phyloP scores from a whole-genome alignment of 2,113 vertebrate genomes.

The Tachycineta bicolor region DNA sequence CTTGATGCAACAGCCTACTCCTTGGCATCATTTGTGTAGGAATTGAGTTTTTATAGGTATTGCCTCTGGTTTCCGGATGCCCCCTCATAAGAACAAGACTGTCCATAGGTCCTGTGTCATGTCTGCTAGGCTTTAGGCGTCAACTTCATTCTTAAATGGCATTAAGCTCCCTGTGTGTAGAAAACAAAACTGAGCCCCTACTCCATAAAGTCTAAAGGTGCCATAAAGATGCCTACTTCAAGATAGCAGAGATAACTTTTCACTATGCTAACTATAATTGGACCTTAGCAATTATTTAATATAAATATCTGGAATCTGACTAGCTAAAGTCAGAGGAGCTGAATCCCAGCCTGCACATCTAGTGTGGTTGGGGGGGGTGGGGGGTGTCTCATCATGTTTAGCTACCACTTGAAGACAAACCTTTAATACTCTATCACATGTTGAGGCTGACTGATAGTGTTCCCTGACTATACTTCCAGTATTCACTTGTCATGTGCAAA shows the following conservation, averaged over 20 bases:
- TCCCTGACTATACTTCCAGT: not conserved
- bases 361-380: rapidly evolving
- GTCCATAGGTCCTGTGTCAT: not conserved
- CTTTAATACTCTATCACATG: not conserved
- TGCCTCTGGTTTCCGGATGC: not conserved
- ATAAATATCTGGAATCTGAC: not conserved
- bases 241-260: not conserved
- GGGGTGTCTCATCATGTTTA: not conserved
- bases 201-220: not conserved
- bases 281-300: not conserved
- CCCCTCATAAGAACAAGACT: not conserved
- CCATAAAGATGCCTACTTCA: not conserved
- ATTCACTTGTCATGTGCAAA: not conserved
- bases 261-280: not conserved
- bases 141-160: not conserved
- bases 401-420: not conserved
- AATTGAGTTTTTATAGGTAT: not conserved
- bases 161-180: not conserved
- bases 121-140: not conserved
- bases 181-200: not conserved
- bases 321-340: not conserved
- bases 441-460: not conserved
- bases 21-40: not conserved
- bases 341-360: not conserved
- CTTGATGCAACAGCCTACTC: not conserved